A percentile compares a stretch with the other conserved stretches of the same genome.
Conservation (phyloP, 2,888 invertebrate species). For the Amitus sp. region DNA sequence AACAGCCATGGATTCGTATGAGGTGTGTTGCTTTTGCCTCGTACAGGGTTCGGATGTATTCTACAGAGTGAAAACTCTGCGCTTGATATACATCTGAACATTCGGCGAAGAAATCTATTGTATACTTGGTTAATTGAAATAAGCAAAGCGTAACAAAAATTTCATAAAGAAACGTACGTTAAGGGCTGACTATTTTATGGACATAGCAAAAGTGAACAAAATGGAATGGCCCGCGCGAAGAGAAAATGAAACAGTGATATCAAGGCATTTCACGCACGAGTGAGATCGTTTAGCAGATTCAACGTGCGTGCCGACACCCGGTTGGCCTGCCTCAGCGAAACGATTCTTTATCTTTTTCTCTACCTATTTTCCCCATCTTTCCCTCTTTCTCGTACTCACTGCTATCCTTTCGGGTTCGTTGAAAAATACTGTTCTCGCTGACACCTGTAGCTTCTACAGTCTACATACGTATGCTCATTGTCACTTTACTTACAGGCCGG, state of each 20-base stretch:
- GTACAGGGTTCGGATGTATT: not conserved
- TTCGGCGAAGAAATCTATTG: too few relatives aligned
- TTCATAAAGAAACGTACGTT: conserved; percentile 6
- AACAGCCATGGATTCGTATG: too few relatives aligned
- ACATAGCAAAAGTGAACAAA: conserved; percentile 49
- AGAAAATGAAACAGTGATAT: conserved; percentile 66
- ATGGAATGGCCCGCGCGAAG: too few relatives aligned
- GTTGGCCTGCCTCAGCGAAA: conserved; percentile 48
- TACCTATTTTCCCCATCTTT: conserved; percentile 42
- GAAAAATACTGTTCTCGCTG: conserved; percentile 65
- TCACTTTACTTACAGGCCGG: conserved; percentile 14
- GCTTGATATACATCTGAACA: too few relatives aligned
- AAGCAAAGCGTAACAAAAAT: conserved; percentile 18
- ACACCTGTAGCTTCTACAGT: conserved; percentile 66
- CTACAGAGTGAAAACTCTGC: too few relatives aligned
- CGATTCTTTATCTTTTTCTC: conserved; percentile 44
- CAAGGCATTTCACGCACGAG: conserved; percentile 66
- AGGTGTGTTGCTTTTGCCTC: conserved; percentile 17
- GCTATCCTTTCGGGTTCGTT: conserved; percentile 55
- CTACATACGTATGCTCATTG: conserved; percentile 58
- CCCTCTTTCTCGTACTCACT: conserved; percentile 45
- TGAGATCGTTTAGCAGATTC: conserved; percentile 65
- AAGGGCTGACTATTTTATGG: conserved; percentile 15
- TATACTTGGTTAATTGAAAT: conserved; percentile 6
- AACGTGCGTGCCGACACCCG: conserved; percentile 62